Conservation (phyloP, 2,797 vertebrate genomes). For the Buphagus erythrorhynchus region DNA sequence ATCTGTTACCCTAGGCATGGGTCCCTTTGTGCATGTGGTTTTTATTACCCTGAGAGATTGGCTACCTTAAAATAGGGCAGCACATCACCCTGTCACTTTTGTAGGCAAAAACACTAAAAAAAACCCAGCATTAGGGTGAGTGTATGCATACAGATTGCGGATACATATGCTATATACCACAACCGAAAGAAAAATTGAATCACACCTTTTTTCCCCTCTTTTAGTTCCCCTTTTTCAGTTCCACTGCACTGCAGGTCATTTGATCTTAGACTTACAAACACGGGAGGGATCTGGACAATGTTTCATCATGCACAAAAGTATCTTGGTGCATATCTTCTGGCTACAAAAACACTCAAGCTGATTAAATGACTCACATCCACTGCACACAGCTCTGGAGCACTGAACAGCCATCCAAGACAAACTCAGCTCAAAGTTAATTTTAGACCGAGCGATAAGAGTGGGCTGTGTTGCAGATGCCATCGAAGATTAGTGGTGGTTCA, state of each 20-base stretch:
- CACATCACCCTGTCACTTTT: background rate
- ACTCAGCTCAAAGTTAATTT: background rate
- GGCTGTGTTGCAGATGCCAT: background rate
- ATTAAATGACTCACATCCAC: background rate
- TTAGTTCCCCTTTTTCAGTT: background rate
- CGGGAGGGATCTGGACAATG: background rate
- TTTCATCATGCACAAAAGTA: background rate
- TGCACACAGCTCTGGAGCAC: background rate
- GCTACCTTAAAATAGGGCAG: background rate
- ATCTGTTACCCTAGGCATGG: background rate
- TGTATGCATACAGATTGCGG: background rate
- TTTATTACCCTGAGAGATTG: slow-evolving; percentile 7
- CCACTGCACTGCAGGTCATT: background rate
- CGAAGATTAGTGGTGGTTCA: background rate
- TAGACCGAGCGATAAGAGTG: background rate
- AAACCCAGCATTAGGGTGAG: background rate
- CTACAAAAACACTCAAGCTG: background rate
- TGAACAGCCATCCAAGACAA: background rate
- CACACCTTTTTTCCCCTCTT: background rate
- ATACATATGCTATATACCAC: background rate
- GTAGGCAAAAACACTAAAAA: background rate
- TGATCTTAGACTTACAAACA: background rate
- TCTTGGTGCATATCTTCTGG: background rate
- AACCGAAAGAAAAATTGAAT: background rate
- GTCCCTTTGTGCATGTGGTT: background rate